phyloP scores from a whole-genome alignment of 2,888 invertebrate species.

The Glaucopsyche alexis region DNA sequence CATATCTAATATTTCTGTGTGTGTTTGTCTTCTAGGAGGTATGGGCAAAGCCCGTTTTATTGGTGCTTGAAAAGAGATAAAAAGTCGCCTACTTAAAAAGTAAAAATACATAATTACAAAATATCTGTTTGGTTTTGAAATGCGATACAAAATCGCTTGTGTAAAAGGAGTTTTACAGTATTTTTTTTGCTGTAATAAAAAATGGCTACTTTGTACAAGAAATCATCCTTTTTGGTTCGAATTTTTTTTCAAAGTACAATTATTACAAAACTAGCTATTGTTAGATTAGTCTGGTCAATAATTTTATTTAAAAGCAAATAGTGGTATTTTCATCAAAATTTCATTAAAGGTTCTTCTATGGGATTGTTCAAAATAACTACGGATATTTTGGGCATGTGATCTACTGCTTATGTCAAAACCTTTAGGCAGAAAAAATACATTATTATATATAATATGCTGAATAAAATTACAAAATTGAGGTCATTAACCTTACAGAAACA shows the following conservation, averaged over 20 bases:
- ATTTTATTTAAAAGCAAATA: not conserved
- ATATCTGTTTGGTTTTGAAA: not conserved
- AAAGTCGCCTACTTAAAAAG: not conserved
- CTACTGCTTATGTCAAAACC: too few relatives aligned
- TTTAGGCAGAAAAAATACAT: too few relatives aligned
- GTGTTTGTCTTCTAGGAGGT: not conserved
- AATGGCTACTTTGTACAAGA: not conserved
- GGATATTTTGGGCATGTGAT: too few relatives aligned
- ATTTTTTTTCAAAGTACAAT: slow-evolving; percentile 4
- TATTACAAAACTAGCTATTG: not conserved
- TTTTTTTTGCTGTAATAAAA: not conserved
- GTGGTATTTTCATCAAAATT: not conserved
- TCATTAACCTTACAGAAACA: too few relatives aligned
- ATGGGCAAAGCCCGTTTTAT: not conserved
- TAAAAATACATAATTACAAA: not conserved
- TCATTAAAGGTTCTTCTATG: not conserved
- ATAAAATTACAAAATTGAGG: too few relatives aligned
- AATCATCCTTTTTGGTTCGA: not conserved
- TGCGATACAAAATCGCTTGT: not conserved
- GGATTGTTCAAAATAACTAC: too few relatives aligned
- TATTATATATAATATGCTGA: too few relatives aligned
- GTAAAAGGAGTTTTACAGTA: not conserved
- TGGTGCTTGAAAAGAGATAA: not conserved
- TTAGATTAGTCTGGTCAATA: slow-evolving; percentile 1
- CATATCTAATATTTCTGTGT: not conserved